phyloP scores from a whole-genome alignment of 2,113 vertebrate species.

The Galemys pyrenaicus region DNA sequence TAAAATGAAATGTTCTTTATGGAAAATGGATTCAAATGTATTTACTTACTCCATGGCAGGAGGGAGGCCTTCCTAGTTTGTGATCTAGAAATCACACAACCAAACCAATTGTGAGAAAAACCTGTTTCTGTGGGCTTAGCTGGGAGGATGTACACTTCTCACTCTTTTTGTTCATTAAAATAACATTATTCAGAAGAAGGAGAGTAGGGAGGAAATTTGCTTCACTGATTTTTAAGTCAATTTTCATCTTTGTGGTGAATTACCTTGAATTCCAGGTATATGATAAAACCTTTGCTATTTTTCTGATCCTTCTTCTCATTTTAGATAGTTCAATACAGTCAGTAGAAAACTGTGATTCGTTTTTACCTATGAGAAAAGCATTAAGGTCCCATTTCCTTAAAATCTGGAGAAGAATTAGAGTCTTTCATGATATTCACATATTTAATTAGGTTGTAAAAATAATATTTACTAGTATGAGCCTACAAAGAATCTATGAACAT shows the following conservation, averaged over 20 bases:
- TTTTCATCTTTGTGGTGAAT: neutral
- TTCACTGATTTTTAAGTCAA: neutral
- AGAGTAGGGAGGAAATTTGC: neutral
- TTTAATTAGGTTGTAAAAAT: slow-evolving; percentile 49
- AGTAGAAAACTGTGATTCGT: slow-evolving; percentile 1
- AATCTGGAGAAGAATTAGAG: slow-evolving; percentile 18
- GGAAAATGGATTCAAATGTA: neutral
- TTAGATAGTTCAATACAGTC: neutral
- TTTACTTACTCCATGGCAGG: neutral
- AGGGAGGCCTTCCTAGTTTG: neutral
- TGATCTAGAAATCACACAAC: neutral
- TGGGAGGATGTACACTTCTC: neutral
- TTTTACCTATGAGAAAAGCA: neutral
- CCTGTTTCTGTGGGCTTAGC: neutral
- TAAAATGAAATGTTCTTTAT: slow-evolving; percentile 31
- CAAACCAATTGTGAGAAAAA: neutral
- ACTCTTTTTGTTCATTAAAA: neutral
- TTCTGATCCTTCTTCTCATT: neutral
- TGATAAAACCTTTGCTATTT: neutral
- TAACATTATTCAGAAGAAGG: neutral
- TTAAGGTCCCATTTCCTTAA: neutral
- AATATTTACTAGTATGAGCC: neutral
- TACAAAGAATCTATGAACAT: slow-evolving; percentile 1
- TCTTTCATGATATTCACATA: neutral
- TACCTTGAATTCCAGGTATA: slow-evolving; percentile 23